Conservation (phyloP, 2,113 vertebrate genomes). For the Engraulis encrasicolus region DNA sequence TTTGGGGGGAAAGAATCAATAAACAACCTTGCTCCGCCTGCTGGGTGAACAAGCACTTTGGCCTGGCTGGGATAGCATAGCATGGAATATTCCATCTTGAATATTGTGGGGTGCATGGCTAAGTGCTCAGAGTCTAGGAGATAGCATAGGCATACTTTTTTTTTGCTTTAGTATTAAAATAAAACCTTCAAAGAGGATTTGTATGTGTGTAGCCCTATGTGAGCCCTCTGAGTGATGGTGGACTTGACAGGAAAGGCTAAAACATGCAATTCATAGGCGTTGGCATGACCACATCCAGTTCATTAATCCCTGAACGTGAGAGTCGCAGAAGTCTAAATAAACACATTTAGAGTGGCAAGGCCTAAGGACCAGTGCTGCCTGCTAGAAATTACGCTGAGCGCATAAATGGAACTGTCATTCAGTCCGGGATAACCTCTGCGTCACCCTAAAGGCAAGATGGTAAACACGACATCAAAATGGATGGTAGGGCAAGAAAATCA, state of each 20-base stretch:
- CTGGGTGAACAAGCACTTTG: slow-evolving; percentile 25
- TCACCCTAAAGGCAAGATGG: slow-evolving; percentile 28
- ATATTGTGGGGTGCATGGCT: neutral
- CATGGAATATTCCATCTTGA: slow-evolving; percentile 31
- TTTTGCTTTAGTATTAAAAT: neutral
- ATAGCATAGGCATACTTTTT: neutral
- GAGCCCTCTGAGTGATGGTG: neutral
- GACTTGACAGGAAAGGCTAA: neutral
- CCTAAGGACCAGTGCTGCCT: neutral
- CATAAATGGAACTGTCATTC: slow-evolving; percentile 13
- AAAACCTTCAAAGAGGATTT: neutral
- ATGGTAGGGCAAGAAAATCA: slow-evolving; percentile 17
- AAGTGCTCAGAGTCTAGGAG: neutral
- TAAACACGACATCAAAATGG: slow-evolving; percentile 17
- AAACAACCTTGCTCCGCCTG: neutral
- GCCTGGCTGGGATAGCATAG: slow-evolving; percentile 41
- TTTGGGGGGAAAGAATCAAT: neutral
- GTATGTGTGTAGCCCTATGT: neutral
- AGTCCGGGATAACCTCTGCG: slow-evolving; percentile 38
- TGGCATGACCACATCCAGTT: neutral
- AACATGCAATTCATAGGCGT: neutral
- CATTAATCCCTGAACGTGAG: neutral
- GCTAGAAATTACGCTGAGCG: neutral
- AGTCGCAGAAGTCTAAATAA: neutral
- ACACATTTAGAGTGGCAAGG: neutral